These are phyloP conservation scores for Eueremaeus valkanovi DNA, from an alignment of 2,888 invertebrate species.

Conservation along the genomic window DNA sequence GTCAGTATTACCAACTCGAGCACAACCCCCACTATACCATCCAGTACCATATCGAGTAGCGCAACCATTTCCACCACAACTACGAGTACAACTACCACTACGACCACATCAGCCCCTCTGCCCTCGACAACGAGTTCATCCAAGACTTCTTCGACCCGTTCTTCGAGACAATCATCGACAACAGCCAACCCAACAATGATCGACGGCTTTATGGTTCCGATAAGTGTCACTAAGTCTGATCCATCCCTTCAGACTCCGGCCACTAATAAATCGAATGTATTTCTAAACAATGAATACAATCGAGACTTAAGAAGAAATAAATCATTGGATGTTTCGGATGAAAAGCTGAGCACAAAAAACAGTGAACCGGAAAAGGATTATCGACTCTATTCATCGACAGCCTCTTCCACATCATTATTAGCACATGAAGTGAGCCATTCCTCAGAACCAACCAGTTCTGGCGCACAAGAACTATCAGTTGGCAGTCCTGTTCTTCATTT, in stretches of 20 bases:
- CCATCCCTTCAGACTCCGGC: not conserved
- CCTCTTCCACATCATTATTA: not conserved
- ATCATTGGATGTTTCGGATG: not conserved
- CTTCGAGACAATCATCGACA: not conserved
- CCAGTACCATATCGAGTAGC: no score
- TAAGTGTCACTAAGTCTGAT: not conserved
- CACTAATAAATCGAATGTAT: not conserved
- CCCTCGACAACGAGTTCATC: not conserved
- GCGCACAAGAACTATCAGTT: not conserved
- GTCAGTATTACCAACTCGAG: no score
- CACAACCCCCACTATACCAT: not conserved
- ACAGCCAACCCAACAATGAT: not conserved
- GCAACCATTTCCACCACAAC: not conserved
- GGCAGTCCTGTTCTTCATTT: not conserved
- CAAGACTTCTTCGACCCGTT: not conserved
- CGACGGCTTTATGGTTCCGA: slow-evolving; percentile 19
- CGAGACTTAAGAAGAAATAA: slow-evolving; percentile 13
- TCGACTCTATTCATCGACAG: not conserved
- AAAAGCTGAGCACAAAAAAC: not conserved
- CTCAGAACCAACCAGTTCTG: not conserved
- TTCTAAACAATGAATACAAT: not conserved
- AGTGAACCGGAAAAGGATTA: not conserved
- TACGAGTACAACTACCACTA: not conserved
- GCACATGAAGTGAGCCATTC: not conserved
- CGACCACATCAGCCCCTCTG: not conserved